Base-by-base conservation (phyloP, 2,888 invertebrate genomes). In the Mesodorylaimus sp. region DNA sequence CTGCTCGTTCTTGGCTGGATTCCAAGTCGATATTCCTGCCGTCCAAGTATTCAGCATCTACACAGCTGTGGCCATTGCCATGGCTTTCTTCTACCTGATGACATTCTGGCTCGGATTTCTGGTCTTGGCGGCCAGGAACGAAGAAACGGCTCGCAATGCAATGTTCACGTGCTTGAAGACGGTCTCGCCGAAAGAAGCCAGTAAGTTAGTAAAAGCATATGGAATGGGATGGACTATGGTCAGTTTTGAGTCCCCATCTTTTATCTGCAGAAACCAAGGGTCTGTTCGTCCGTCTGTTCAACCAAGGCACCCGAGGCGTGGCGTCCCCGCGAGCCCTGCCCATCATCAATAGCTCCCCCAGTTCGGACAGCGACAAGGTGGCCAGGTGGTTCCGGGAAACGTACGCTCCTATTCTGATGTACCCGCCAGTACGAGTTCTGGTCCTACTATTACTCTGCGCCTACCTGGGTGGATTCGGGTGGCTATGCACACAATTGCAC, bases 1-100 rank as follows among this genome's bases (percentile, higher is more conserved):
- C 45, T 52, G 60, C 25, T 53, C 55, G 7, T 59, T 61, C 53
- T 54, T 53, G 50, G 83, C 86, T 54, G 86, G 87, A 16, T 79
- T 85, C 58, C 79, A 85, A 61, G 85, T 85, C 54, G 86, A 86
- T 2, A 87, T 88, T 65, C 87, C 87, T 2, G 87, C 87, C 21
- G 87, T 89, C 37, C 81, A 82, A 64, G 88, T 89, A 60, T 91
- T 91, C 72, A 89, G 89, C 73, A 81, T 85, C 64, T 91, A 89
- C 68, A 87, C 88, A 1, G 54, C 58, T 38, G 57, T 59, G 3
- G 62, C 65, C 3, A 57, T 65, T 45, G 51, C 56, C 29, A 52
- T 62, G 46, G 61, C 63, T 0, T 65, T 65, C 52, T 23, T 64
- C 19, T 65, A 60, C 52, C 64, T 64, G 54, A 58, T 63, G 43